Evolutionary conservation across 2,797 vertebrate genomes (phyloP).

Genomic region (Garrulus glandarius): DNA sequence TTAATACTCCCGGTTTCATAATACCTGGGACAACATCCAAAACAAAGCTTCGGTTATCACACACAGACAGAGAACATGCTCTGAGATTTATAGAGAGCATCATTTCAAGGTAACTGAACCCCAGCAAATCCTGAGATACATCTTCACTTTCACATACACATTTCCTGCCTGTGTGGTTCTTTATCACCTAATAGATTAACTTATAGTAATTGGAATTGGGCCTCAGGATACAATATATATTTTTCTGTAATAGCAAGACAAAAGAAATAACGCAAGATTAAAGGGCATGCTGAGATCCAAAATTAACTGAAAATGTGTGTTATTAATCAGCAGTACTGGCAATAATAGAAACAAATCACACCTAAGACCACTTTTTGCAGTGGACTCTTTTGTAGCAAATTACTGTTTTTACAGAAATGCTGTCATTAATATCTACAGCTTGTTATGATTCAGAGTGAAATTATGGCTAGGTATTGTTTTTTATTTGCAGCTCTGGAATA

Average conservation of each 20-base stretch:
- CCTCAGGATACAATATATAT: background rate
- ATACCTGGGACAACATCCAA: constrained; percentile 82
- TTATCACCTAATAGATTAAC: constrained; percentile 42
- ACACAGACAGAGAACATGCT: background rate
- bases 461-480: background rate
- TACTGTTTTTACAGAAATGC: constrained; percentile 54
- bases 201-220: constrained; percentile 52
- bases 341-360: constrained; percentile 70
- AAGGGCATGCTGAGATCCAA: constrained; percentile 44
- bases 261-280: constrained; percentile 57
- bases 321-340: constrained; percentile 59
- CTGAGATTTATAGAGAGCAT: constrained; percentile 5
- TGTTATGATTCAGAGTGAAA: constrained; percentile 17
- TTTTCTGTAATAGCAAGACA: constrained; percentile 50
- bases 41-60: constrained; percentile 28
- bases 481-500: background rate
- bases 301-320: constrained; percentile 66
- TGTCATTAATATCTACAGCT: constrained; percentile 40
- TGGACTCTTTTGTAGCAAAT: constrained; percentile 43
- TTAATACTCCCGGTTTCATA: constrained; percentile 98
- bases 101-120: constrained; percentile 10
- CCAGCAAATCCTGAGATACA: constrained; percentile 24
- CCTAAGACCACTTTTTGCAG: constrained; percentile 15
- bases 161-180: constrained; percentile 5
- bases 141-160: constrained; percentile 46